phyloP scores from a whole-genome alignment of 2,888 invertebrate species.

The Nomada lathburiana region DNA sequence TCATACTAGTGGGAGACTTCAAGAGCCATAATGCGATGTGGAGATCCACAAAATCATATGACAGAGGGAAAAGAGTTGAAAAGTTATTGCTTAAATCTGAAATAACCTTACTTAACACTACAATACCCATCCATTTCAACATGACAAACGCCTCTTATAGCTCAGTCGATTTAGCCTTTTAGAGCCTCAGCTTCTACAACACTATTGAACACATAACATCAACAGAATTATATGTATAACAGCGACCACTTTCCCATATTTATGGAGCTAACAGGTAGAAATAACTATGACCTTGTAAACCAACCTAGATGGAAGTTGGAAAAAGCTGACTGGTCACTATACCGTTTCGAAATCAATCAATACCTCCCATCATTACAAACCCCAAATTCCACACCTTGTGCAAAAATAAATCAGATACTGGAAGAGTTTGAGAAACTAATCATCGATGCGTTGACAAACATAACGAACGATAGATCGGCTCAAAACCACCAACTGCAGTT shows the following conservation, averaged over 20 bases:
- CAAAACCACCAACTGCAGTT: no score
- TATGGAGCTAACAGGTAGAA: no score
- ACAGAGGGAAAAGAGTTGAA: not conserved
- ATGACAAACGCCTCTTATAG: not conserved
- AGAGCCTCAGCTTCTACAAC: not conserved
- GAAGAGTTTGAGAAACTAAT: no score
- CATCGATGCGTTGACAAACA: no score
- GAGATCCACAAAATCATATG: not conserved
- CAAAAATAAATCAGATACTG: no score
- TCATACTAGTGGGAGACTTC: not conserved
- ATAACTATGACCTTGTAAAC: not conserved
- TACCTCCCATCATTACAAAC: no score
- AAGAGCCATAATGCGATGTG: slow-evolving; percentile 8
- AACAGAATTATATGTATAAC: not conserved
- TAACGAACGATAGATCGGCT: no score
- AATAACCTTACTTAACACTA: not conserved
- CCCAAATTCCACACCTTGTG: no score
- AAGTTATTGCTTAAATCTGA: not conserved
- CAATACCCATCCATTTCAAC: slow-evolving; percentile 1
- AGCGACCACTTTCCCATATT: not conserved
- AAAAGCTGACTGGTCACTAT: no score
- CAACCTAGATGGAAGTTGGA: not conserved
- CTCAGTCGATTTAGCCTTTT: not conserved
- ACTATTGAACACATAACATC: not conserved
- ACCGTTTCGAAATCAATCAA: no score